Evolutionary conservation across 64 coral and sea anemone species (phyloP).

Genomic region (Platygyra sinensis): DNA sequence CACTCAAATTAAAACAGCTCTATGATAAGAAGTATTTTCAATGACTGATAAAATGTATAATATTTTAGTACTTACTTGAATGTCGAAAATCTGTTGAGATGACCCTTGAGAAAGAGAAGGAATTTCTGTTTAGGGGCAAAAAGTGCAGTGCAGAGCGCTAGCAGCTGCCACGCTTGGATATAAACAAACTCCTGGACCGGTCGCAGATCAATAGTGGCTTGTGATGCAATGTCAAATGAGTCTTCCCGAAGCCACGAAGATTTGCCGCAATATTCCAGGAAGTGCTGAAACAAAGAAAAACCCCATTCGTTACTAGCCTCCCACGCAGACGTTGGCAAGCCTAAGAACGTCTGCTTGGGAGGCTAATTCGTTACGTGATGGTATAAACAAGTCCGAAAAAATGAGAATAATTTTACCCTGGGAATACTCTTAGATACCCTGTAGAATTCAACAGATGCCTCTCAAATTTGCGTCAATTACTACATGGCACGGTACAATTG

Average conservation of each 20-base stretch:
- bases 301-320: too few relatives aligned
- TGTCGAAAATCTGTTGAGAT: conserved; percentile 71
- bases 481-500: too few relatives aligned
- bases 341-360: too few relatives aligned
- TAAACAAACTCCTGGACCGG: conserved; percentile 93
- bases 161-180: conserved; percentile 88
- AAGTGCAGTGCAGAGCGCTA: conserved; percentile 71
- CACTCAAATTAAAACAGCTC: too few relatives aligned
- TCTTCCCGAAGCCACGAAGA: conserved; percentile 79
- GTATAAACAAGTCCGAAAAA: neutral
- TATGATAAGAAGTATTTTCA: too few relatives aligned
- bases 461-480: too few relatives aligned
- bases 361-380: neutral
- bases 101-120: conserved; percentile 80
- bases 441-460: too few relatives aligned
- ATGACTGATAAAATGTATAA: too few relatives aligned
- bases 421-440: too few relatives aligned
- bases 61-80: conserved; percentile 64
- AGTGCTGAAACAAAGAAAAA: conserved; percentile 54
- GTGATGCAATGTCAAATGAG: conserved; percentile 50
- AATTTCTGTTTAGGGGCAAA: conserved; percentile 92
- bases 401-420: too few relatives aligned
- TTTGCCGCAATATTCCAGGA: conserved; percentile 69
- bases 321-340: too few relatives aligned
- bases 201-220: conserved; percentile 91